Base-by-base conservation (phyloP, 2,797 vertebrate genomes). In the Enteromius viviparus region DNA sequence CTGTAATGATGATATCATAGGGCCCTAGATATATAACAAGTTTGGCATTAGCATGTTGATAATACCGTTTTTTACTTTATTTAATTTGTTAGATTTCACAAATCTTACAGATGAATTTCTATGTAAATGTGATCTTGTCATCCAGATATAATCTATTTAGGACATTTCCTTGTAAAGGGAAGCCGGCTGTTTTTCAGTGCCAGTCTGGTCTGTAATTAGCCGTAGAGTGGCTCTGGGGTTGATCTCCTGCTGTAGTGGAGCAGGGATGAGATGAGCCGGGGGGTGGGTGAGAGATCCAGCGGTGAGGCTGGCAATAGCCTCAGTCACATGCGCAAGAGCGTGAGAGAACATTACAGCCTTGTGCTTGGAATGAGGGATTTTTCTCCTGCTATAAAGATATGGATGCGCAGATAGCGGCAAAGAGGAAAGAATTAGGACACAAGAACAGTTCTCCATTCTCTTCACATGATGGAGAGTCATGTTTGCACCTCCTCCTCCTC, bases 251-350 rank as follows among this genome's bases (percentile, higher is more conserved):
- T 51, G 71, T 51, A 65, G 89, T 87, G 88, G 88, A 91, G 87
- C 83, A 84, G 72, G 81, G 76, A 79, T 72, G 81, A 78, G 82
- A 70, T 21, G 62, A 65, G 78, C 19, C 3, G 8, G 47, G 69
- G 60, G 29, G 47, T 14, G 34, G 21, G 37, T 34, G 79, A 37
- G 83, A 82, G 85, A 85, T 77, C 84, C 49, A 79, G 90, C 80
- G 5, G 87, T 81, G 86, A 87, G 92, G 89, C 89, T 62, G 34
- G 81, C 89, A 87, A 89, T 40, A 60, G 85, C 87, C 88, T 51
- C 42, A 47, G 8, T 92, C 93, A 94, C 92, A 89, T 95, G 93
- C 85, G 84, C 51, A 69, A 83, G 89, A 92, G 91, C 87, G 92
- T 93, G 92, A 94, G 89, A 83, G 87, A 81, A 87, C 87, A 84